Evolutionary conservation across 1,140 invertebrate genomes (phyloP), one percentile per base, ranked within the genome.

Genomic region (Wiebesia pumilae): DNA sequence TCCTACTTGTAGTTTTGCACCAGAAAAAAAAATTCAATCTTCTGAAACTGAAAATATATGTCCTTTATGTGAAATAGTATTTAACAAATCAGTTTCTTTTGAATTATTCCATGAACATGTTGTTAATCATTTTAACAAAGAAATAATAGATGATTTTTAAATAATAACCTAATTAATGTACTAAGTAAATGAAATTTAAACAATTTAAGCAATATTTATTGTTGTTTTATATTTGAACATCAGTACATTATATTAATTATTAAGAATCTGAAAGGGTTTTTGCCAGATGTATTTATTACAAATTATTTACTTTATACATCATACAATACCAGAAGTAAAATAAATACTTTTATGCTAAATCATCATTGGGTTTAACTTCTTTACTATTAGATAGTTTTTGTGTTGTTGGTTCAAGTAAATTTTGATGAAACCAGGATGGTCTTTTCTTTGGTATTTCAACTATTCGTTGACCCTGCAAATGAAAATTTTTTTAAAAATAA

Each of bases 371-470:
- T 92, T 97, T 96, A 3, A 97, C 94, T 93, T 97, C 96, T 89
- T 94, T 96, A 19, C 94, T 95, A 40, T 95, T 93, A 3, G 96
- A 95, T 38, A 95, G 94, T 88, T 96, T 94, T 88, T 96, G 94
- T 35, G 96, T 97, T 40, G 95, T 95, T 92, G 96, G 96, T 89
- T 98, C 96, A 38, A 98, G 90, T 71, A 98, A 94, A 94, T 98
- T 98, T 90, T 96, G 96, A 88, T 96, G 95, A 90, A 97, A 98
- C 97, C 97, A 98, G 40, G 94, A 88, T 33, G 97, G 97, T 84
- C 97, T 93, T 85, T 95, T 94, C 91, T 96, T 97, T 67, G 95
- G 92, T 90, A 97, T 94, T 94, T 98, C 97, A 3, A 98, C 94
- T 79, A 97, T 94, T 87, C 95, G 93, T 91, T 97, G 96, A 10